Conservation (phyloP, 2,888 invertebrate species). For the Choristoneura rosaceana region DNA sequence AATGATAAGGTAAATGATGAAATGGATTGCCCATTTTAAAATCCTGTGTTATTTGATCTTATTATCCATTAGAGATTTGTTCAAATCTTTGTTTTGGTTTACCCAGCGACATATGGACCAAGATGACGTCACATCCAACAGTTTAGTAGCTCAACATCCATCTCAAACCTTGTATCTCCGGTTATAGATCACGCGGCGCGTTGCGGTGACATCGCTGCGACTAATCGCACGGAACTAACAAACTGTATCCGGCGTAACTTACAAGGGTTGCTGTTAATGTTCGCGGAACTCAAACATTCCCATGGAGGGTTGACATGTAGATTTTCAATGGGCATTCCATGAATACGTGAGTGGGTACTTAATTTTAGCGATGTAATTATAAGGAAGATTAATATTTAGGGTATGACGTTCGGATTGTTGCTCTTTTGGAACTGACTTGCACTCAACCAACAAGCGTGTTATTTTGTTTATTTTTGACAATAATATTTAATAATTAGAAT, state of each 20-base stretch:
- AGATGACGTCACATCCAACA: constrained; percentile 2
- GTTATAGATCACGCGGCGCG: constrained; percentile 49
- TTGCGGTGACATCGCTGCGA: constrained; percentile 53
- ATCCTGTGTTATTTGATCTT: no score
- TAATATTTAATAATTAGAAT: no score
- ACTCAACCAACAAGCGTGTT: no score
- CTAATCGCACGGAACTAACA: constrained; percentile 64
- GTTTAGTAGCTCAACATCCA: constrained; percentile 39
- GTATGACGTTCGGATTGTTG: background rate
- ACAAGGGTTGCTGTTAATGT: constrained; percentile 37
- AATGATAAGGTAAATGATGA: no score
- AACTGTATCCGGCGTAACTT: constrained; percentile 50
- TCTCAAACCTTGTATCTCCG: constrained; percentile 42
- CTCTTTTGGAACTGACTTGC: no score
- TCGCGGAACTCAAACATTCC: constrained; percentile 14
- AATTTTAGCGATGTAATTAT: background rate
- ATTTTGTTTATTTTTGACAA: no score
- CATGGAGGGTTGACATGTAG: background rate
- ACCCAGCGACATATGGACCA: no score
- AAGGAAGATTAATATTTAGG: background rate
- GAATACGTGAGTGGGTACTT: background rate
- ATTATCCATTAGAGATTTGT: no score
- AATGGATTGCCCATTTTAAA: no score
- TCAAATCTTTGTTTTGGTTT: no score
- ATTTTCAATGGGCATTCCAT: constrained; percentile 6